Conservation (phyloP, 2,888 invertebrate species). For the Zelleria hepariella region DNA sequence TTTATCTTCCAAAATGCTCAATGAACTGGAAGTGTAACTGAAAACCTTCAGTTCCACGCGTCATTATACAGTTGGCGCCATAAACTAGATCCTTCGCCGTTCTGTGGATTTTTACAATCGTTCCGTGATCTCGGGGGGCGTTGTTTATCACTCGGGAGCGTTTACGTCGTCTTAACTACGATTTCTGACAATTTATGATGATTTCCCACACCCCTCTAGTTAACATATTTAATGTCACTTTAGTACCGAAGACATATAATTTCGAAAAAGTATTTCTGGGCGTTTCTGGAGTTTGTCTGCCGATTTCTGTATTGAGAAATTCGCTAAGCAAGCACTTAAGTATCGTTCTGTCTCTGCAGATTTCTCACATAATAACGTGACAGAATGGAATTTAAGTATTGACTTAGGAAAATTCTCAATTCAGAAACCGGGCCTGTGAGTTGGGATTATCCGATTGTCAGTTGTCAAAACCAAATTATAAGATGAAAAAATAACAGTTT, state of each 20-base stretch:
- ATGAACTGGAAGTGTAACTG: background rate
- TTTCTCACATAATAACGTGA: no score
- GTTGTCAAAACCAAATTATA: no score
- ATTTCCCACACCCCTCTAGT: constrained; percentile 24
- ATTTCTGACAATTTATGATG: constrained; percentile 46
- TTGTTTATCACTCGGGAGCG: constrained; percentile 43
- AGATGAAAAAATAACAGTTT: no score
- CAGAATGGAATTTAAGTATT: no score
- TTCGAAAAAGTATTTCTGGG: no score
- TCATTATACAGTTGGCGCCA: constrained; percentile 51
- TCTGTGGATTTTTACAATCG: constrained; percentile 50
- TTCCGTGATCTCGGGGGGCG: constrained; percentile 31
- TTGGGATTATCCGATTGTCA: no score
- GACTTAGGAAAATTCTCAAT: no score
- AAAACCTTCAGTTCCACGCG: constrained; percentile 5
- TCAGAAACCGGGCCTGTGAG: no score
- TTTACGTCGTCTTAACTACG: constrained; percentile 25
- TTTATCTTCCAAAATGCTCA: background rate
- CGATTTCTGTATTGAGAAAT: no score
- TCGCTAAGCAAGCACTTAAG: no score
- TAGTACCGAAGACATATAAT: background rate
- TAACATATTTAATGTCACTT: constrained; percentile 3
- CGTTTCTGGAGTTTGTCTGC: no score
- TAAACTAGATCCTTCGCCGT: constrained; percentile 55
- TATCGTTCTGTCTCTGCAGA: no score